Percentiles rank a stretch among this genome's conserved stretches.
phyloP scores from a whole-genome alignment of 2,888 invertebrate genomes.

The Brenthis daphne region DNA sequence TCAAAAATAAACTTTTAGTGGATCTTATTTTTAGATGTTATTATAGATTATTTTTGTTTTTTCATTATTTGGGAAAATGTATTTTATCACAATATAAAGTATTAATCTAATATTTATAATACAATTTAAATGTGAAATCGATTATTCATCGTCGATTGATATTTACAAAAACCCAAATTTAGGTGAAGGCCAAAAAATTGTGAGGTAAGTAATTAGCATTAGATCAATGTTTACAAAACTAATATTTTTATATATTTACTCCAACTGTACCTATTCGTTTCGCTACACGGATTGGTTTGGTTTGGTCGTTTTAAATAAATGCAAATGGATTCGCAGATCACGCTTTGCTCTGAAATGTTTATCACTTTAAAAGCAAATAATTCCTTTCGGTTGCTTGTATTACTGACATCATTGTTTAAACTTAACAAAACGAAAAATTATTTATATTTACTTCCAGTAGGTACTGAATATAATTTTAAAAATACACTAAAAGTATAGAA shows the following conservation, averaged over 20 bases:
- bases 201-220: slow-evolving; percentile 31
- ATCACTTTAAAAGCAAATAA: slow-evolving; percentile 6
- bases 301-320: slow-evolving; percentile 10
- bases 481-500: too few relatives aligned
- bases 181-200: slow-evolving; percentile 39
- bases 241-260: slow-evolving; percentile 15
- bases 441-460: too few relatives aligned
- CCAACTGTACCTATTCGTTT: slow-evolving; percentile 1
- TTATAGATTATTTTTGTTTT: too few relatives aligned
- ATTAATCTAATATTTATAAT: neutral
- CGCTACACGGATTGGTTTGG: slow-evolving; percentile 8
- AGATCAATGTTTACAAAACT: slow-evolving; percentile 27
- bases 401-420: slow-evolving; percentile 27
- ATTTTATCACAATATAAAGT: neutral
- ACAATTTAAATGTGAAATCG: slow-evolving; percentile 8
- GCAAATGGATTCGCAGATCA: slow-evolving; percentile 17
- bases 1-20: too few relatives aligned
- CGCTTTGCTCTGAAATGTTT: slow-evolving; percentile 12
- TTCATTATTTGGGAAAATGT: neutral
- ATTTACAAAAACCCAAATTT: slow-evolving; percentile 33
- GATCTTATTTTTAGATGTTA: too few relatives aligned
- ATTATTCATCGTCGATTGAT: slow-evolving; percentile 19
- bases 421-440: slow-evolving; percentile 3
- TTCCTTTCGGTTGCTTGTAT: slow-evolving; percentile 4
- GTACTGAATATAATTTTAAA: too few relatives aligned